Percentiles rank a stretch among this genome's conserved stretches.
Evolutionary conservation across 1,140 invertebrate genomes (phyloP).

Genomic region (Ericerus pela): DNA sequence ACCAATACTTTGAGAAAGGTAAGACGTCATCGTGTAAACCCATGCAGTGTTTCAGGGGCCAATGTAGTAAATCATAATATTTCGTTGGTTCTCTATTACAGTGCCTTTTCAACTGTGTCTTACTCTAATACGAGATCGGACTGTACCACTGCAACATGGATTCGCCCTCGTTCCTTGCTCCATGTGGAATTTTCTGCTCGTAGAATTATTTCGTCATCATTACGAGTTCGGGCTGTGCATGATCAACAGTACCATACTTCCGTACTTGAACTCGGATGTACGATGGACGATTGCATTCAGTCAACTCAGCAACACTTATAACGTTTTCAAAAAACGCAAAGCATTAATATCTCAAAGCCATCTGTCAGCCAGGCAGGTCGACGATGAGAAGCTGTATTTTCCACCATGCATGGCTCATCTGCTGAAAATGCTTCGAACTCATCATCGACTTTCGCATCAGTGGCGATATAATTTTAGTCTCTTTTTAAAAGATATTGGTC

Average conservation of each 20-base stretch:
- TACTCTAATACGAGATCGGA: constrained; percentile 33
- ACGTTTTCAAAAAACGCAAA: not conserved
- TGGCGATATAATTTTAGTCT: constrained; percentile 52
- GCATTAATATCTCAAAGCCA: constrained; percentile 5
- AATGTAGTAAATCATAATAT: not conserved
- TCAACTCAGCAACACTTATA: not conserved
- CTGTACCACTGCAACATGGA: constrained; percentile 37
- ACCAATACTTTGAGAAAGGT: not conserved
- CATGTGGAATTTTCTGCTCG: constrained; percentile 38
- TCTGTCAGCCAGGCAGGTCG: constrained; percentile 34
- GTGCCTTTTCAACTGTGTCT: constrained; percentile 37
- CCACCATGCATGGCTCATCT: constrained; percentile 62
- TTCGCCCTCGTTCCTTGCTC: constrained; percentile 36
- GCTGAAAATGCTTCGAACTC: constrained; percentile 41
- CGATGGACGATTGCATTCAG: constrained; percentile 1
- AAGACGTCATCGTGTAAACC: not conserved
- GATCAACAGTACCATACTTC: constrained; percentile 23
- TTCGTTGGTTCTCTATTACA: constrained; percentile 21
- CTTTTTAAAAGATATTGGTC: constrained; percentile 53
- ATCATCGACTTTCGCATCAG: constrained; percentile 55
- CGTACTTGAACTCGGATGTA: not conserved
- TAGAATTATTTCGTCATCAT: constrained; percentile 35
- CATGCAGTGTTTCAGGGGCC: not conserved
- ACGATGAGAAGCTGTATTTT: constrained; percentile 40
- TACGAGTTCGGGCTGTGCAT: constrained; percentile 30